Conservation (phyloP, 92 coral and sea anemone species). For the Ricordea florida region DNA sequence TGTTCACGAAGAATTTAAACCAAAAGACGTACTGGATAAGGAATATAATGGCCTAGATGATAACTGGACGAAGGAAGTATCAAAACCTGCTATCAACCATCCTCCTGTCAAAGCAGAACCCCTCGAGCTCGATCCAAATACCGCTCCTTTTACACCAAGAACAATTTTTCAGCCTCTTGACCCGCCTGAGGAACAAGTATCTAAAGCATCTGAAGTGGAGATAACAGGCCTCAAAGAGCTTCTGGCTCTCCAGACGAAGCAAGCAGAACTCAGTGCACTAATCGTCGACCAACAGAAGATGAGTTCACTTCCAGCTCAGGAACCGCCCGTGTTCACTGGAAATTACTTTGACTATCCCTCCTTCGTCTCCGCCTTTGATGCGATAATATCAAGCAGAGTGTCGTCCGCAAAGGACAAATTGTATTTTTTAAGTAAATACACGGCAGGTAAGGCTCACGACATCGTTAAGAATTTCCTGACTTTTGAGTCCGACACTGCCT, state of each 20-base stretch:
- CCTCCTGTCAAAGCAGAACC: not conserved
- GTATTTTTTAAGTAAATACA: constrained; percentile 52
- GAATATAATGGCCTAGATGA: too few relatives aligned
- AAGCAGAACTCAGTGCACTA: constrained; percentile 26
- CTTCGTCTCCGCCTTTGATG: constrained; percentile 50
- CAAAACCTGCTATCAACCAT: not conserved
- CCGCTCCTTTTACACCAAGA: too few relatives aligned
- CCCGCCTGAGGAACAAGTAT: too few relatives aligned
- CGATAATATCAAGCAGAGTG: constrained; percentile 24
- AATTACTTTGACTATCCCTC: constrained; percentile 38
- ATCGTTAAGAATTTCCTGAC: constrained; percentile 30
- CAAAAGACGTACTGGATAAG: too few relatives aligned
- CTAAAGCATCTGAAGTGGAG: too few relatives aligned
- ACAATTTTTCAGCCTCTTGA: too few relatives aligned
- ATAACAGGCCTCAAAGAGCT: constrained; percentile 31
- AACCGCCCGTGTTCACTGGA: constrained; percentile 30
- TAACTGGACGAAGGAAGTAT: not conserved
- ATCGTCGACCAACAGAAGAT: constrained; percentile 17
- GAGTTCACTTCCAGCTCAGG: constrained; percentile 3
- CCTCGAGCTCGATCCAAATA: too few relatives aligned
- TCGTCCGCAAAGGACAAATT: constrained; percentile 45
- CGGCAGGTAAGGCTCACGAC: not conserved
- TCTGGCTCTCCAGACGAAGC: constrained; percentile 10
- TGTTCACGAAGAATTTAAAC: not conserved
- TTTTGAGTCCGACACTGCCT: constrained; percentile 53